Evolutionary conservation across 1,140 invertebrate species (phyloP).

Genomic region (Hyposmocoma kahamanoa): DNA sequence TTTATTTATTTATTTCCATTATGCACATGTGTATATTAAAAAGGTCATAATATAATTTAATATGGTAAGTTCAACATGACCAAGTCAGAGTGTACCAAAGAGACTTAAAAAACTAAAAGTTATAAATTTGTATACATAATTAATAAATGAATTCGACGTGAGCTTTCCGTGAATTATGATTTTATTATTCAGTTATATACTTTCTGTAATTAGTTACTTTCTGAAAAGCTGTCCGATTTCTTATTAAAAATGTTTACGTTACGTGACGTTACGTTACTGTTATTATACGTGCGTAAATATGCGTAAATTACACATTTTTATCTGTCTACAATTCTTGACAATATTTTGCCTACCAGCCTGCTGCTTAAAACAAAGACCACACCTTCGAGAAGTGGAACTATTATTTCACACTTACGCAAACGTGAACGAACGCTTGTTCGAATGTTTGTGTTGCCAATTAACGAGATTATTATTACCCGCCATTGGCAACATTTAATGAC

Average conservation of each 20-base stretch:
- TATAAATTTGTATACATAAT: too few relatives aligned
- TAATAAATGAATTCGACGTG: too few relatives aligned
- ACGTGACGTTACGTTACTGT: neutral
- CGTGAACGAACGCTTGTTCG: slow-evolving; percentile 19
- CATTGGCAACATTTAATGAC: slow-evolving; percentile 11
- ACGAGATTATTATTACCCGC: slow-evolving; percentile 6
- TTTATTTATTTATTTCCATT: too few relatives aligned
- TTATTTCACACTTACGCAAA: slow-evolving; percentile 33
- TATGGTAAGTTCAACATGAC: too few relatives aligned
- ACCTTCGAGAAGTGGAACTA: slow-evolving; percentile 15
- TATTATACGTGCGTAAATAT: neutral
- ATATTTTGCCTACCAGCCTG: neutral
- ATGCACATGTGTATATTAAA: too few relatives aligned
- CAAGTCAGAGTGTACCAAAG: too few relatives aligned
- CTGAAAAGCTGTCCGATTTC: too few relatives aligned
- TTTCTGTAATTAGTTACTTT: too few relatives aligned
- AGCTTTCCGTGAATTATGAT: too few relatives aligned
- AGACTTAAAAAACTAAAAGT: too few relatives aligned
- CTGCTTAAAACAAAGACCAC: neutral
- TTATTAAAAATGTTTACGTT: neutral
- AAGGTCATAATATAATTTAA: too few relatives aligned
- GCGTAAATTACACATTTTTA: neutral
- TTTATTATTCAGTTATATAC: too few relatives aligned
- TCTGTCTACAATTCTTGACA: neutral
- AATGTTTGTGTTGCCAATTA: slow-evolving; percentile 27